Evolutionary conservation across 2,113 vertebrate genomes (phyloP), one percentile per base, ranked within the genome.

Genomic region (Uria aalge): DNA sequence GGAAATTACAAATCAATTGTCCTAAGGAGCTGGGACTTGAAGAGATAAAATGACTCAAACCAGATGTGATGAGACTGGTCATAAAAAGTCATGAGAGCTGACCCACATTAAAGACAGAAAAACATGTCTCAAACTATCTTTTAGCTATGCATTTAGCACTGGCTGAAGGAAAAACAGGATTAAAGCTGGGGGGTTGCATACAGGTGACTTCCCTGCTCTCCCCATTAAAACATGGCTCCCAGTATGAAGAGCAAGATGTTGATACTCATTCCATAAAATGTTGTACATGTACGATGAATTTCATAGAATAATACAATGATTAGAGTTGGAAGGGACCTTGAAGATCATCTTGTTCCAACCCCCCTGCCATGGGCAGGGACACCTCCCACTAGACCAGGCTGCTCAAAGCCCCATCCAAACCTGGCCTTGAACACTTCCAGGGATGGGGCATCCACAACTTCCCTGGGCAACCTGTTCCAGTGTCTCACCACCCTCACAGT

Each of bases 251-350:
- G 81, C 34, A 87, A 50, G 48, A 56, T 52, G 11, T 15, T 41
- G 48, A 32, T 23, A 57, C 12, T 60, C 3, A 60, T 47, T 68
- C 55, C 12, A 48, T 20, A 27, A 4, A 17, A n/a, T 5, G 43
- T 2, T 84, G n/a, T 17, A 48, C 1, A 7, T 3, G 7, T 30
- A 67, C 0, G 0, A 6, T 55, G 36, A 60, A 73, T 56, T 63
- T 40, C 26, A 63, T 27, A 40, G 60, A 63, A 27, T 29, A 11
- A 38, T 62, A 29, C 24, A n/a, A 40, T 12, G 60, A 17, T 63
- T 63, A 19, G 11, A 29, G 26, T 29, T 40, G 17, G 38, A 63
- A 40, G 26, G 16, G 17, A 40, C 36, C 36, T 13, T 40, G 13
- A 63, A 63, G 26, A 63, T 40, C 60, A 63, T 12, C 60, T 19